Base-by-base conservation (phyloP, 2,113 vertebrate genomes). In the Saccopteryx leptura region DNA sequence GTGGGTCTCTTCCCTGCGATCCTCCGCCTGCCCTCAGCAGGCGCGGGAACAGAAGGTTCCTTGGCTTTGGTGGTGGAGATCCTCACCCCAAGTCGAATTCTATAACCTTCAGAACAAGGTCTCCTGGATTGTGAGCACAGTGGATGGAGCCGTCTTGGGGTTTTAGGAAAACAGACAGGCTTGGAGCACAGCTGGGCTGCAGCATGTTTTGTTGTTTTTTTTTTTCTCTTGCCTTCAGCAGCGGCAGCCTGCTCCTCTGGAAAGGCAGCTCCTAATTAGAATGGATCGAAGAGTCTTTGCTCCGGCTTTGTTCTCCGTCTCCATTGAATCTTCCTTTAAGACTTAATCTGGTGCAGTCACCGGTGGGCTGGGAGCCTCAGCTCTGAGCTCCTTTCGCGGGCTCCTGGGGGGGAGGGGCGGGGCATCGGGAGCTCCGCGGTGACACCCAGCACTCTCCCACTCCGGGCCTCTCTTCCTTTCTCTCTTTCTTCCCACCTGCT, bases 201-300 rank as follows among this genome's bases (percentile, higher is more conserved):
- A 6, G 66, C 31, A 2, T 31, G 48, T 76, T 72, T 71, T 26
- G 11, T 39, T 14, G 31, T 78, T 33, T 31, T 24, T 23, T 21
- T 52, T 52, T 2, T 13, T 28, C 5, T 31, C 26, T 71, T 48
- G 87, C 90, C 68, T 78, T 80, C 90, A 58, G 92, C 87, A 0
- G 1, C 21, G 82, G 93, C 86, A 23, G 89, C 5, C 78, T 21
- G 87, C 81, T 91, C 92, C 84, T 94, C 96, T 85, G 97, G 96
- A 97, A 97, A 98, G 97, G 93, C 91, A 95, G 96, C 84, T 97
- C 92, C 96, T 98, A 97, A 98, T 98, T 98, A 97, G 97, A 95
- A 98, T 97, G 93, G 97, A 98, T 98, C 54, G 90, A 96, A 97
- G 71, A 1, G 93, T 95, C 97, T 97, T 90, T 96, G 92, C 97